Base-by-base conservation (phyloP, 2,113 vertebrate species). In the Cebus imitator region DNA sequence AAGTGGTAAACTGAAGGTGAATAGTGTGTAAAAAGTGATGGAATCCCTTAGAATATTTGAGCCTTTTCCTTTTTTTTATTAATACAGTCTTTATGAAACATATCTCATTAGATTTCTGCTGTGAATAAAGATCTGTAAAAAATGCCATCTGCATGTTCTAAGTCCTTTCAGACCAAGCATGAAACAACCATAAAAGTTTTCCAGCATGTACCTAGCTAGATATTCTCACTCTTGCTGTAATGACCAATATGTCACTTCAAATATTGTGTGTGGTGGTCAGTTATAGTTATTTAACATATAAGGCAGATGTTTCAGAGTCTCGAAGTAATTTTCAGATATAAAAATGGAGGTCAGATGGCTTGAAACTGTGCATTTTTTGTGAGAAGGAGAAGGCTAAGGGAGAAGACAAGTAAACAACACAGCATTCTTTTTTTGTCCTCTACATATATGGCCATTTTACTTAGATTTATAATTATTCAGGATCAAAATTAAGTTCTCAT, bases 151-250 rank as follows among this genome's bases (percentile, higher is more conserved):
- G 25, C 43, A 10, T 78, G 17, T 37, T 87, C 66, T 80, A 61
- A 66, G 17, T 81, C 14, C n/a, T 43, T 32, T 89, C 91, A 61
- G 27, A 68, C 32, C 52, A 50, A 55, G 48, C 76, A 12, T 52
- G 0, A 45, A 95, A 91, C 70, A 95, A 1, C 82, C 35, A 7
- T 96, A 82, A 97, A 97, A 97, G 97, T 98, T 98, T 97, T 79
- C 35, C 66, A 81, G 48, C 50, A 6, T 21, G 91, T 52, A 66
- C 13, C 55, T 92, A 61, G 20, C 37, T 61, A n/a, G 43, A 8
- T 87, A 57, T 30, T 64, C 76, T 87, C 75, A 58, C 11, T 84
- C 95, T 30, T 3, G 2, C 12, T 30, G 27, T 70, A 73, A 68
- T 75, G 90, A 82, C 76, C 72, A 2, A 0, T 50, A 3, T 96